phyloP scores from a whole-genome alignment of 2,888 invertebrate species.

The Zonitis immaculata region DNA sequence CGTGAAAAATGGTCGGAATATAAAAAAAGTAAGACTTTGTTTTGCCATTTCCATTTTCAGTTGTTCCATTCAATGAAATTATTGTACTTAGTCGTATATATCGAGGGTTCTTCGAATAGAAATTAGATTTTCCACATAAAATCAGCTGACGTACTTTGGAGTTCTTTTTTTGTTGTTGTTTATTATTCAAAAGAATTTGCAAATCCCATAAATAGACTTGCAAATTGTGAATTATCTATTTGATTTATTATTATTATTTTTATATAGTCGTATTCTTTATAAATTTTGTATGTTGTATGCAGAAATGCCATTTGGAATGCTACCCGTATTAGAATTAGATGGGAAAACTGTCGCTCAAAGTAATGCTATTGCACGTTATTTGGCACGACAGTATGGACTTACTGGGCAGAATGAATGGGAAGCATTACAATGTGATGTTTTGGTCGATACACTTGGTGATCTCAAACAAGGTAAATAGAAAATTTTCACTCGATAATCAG shows the following conservation, averaged over 20 bases:
- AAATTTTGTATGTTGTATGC: no score
- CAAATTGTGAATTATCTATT: no score
- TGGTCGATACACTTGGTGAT: constrained; percentile 55
- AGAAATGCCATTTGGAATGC: constrained; percentile 56
- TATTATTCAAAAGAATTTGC: no score
- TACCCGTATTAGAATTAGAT: constrained; percentile 57
- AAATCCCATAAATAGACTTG: no score
- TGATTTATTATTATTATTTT: no score
- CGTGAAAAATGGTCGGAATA: constrained; percentile 53
- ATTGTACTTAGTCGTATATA: no score
- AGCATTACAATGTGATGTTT: constrained; percentile 53
- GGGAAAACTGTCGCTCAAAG: constrained; percentile 55
- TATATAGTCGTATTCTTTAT: no score
- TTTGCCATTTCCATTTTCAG: no score
- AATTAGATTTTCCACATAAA: neutral
- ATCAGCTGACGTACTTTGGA: no score
- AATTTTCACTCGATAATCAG: no score
- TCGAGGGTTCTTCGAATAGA: neutral
- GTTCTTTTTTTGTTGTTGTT: no score
- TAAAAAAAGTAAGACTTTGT: constrained; percentile 51
- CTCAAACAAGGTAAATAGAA: constrained; percentile 53
- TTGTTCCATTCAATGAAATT: no score
- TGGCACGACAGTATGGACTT: constrained; percentile 53
- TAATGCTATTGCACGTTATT: constrained; percentile 55
- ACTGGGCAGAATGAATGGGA: constrained; percentile 56